These are phyloP conservation scores for Philaethria dido DNA, from an alignment of 2,888 invertebrate genomes.

Conservation along the genomic window DNA sequence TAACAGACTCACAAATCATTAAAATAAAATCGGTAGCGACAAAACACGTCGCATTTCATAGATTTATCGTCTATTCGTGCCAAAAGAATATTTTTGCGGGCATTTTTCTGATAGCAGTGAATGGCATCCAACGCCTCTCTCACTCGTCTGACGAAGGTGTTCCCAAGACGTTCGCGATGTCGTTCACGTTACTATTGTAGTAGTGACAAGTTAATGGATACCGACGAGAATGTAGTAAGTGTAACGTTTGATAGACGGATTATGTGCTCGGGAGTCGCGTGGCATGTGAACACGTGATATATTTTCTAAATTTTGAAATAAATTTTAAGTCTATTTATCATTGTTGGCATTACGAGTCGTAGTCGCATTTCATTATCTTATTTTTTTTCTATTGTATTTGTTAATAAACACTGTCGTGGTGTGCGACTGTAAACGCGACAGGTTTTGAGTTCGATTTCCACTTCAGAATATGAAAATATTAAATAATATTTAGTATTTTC, in stretches of 20 bases:
- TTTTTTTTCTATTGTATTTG: too few species aligned
- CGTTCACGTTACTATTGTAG: constrained; percentile 7
- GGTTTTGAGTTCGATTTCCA: too few species aligned
- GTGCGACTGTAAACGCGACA: too few species aligned
- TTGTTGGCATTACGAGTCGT: not conserved
- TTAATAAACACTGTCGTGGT: too few species aligned
- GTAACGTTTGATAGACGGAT: not conserved
- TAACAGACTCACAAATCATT: constrained; percentile 11
- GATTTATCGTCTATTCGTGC: constrained; percentile 28
- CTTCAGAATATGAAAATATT: too few species aligned
- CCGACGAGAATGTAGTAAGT: not conserved
- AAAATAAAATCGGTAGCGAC: constrained; percentile 11
- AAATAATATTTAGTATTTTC: too few species aligned
- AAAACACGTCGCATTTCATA: constrained; percentile 18
- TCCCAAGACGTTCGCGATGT: not conserved
- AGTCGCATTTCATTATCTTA: too few species aligned
- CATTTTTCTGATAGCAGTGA: constrained; percentile 18
- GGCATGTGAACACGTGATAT: not conserved
- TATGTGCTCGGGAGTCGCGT: not conserved
- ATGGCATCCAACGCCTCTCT: not conserved
- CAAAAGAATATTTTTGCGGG: constrained; percentile 22
- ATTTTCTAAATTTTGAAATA: not conserved
- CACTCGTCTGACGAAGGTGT: not conserved
- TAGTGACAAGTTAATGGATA: not conserved
- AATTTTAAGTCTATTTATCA: not conserved